Base-by-base conservation (phyloP, 2,797 vertebrate species). In the Pyrocephalus nanus region DNA sequence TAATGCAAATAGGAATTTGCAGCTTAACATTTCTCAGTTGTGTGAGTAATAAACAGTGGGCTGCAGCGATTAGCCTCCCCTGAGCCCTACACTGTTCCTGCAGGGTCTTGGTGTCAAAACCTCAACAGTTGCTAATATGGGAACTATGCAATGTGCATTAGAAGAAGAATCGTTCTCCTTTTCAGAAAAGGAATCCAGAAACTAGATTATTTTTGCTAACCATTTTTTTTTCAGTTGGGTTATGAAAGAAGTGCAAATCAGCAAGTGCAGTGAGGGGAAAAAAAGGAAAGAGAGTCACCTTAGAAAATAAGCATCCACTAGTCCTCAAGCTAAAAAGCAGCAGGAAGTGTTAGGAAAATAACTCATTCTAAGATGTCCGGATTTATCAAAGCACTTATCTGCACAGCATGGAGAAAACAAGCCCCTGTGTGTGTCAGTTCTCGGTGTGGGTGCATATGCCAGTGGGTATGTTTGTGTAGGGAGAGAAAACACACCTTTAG, bases 381-480 rank as follows among this genome's bases (percentile, higher is more conserved):
- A 87, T 96, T 97, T 97, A 96, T 94, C 81, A 94, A 94, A 85
- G 93, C 67, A 88, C 50, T 97, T 92, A 93, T 77, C 78, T 94
- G 64, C 89, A 80, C 47, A 96, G 91, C 53, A 65, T 65, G 83
- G 79, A 79, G 91, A 85, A 86, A 91, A 89, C 67, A 91, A 96
- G 92, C 65, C 43, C 23, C 20, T 74, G 40, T 19, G 11, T 75
- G 30, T 89, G 38, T 85, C 78, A 57, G 38, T 11, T 48, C 30
- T 51, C 48, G 25, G 50, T 51, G 30, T 53, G 40, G 80, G 74
- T 84, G 40, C 77, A n/a, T 13, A 4, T 69, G 67, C 21, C 51
- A 43, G 43, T 2, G 11, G 74, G 47, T 38, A 6, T 87, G 61
- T 83, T 88, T 88, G 69, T 65, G 34, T 13, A 90, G 71, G 34